Conservation (phyloP, 2,888 invertebrate genomes). For the Leptinotarsa peninsularis region DNA sequence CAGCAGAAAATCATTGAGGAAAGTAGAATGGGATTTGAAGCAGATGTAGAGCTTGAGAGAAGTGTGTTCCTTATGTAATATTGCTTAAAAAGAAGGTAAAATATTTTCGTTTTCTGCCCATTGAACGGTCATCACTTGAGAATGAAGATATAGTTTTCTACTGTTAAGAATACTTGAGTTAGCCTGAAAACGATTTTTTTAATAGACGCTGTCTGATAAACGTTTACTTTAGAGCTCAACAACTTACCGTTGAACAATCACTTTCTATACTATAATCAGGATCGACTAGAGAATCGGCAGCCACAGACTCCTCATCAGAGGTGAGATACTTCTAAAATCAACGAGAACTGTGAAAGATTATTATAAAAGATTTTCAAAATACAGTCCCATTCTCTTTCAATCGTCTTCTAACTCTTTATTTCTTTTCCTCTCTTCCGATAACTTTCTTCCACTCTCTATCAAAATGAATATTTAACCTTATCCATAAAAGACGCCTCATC, state of each 20-base stretch:
- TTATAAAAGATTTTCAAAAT: too few relatives aligned
- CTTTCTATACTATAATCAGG: background rate
- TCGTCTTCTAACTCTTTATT: too few relatives aligned
- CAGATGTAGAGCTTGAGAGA: too few relatives aligned
- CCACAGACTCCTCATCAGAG: background rate
- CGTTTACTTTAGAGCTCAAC: background rate
- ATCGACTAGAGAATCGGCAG: background rate
- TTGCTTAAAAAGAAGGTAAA: too few relatives aligned
- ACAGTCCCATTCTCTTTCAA: background rate
- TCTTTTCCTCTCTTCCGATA: too few relatives aligned
- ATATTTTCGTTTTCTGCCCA: too few relatives aligned
- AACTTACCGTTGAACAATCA: slow-evolving; percentile 3
- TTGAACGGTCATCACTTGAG: too few relatives aligned
- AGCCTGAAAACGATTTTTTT: background rate
- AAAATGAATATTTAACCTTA: background rate
- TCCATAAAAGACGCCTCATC: background rate
- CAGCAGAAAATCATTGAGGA: too few relatives aligned
- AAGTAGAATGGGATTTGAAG: too few relatives aligned
- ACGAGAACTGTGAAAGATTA: background rate
- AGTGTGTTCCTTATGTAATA: too few relatives aligned
- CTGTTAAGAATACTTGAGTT: background rate
- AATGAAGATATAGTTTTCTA: too few relatives aligned
- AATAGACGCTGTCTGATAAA: background rate
- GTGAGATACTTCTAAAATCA: background rate
- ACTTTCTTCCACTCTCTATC: background rate